Base-by-base conservation (phyloP, 2,113 vertebrate species). In the Cromileptes altivelis region DNA sequence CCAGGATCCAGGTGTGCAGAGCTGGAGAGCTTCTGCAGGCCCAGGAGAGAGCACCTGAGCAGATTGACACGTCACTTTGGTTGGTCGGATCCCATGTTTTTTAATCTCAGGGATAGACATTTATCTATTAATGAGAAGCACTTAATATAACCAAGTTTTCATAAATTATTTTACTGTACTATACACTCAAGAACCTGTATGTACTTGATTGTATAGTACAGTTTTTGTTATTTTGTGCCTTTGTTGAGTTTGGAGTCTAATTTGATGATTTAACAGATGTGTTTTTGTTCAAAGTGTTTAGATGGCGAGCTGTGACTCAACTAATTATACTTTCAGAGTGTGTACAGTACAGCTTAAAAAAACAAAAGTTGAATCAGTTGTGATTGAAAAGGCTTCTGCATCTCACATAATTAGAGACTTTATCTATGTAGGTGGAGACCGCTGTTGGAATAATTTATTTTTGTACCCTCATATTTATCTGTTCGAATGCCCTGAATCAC, bases 1-100 rank as follows among this genome's bases (percentile, higher is more conserved):
- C 21, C 71, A 81, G 77, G 57, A 42, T 72, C 50, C 57, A 23
- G 23, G 25, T 11, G 60, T 23, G 67, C 56, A 63, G 72, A 76
- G 62, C n/a, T 69, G 81, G 21, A 52, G 37, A 70, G 12, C 33
- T 68, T 78, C 61, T 61, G 27, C 42, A 6, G 50, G 8, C 15
- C 27, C 10, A 70, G n/a, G 56, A 75, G 56, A 75, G 70, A 40
- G 69, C 56, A 52, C 50, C 18, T 45, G 42, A 64, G 18, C 42
- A 63, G 12, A 79, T 30, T 33, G 65, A 63, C 58, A 62, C 47
- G 47, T n/a, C 58, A 45, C n/a, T 63, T 42, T 75, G 23, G 69
- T 61, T 67, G 62, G 42, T 17, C 2, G 19, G 23, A 65, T 40
- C 11, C 7, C 21, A 65, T 50, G n/a, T 33, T 45, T 71, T 57